A percentile compares a stretch with the other conserved stretches of the same genome.
Conservation (phyloP, 2,888 invertebrate species). For the Crioceris asparagi region DNA sequence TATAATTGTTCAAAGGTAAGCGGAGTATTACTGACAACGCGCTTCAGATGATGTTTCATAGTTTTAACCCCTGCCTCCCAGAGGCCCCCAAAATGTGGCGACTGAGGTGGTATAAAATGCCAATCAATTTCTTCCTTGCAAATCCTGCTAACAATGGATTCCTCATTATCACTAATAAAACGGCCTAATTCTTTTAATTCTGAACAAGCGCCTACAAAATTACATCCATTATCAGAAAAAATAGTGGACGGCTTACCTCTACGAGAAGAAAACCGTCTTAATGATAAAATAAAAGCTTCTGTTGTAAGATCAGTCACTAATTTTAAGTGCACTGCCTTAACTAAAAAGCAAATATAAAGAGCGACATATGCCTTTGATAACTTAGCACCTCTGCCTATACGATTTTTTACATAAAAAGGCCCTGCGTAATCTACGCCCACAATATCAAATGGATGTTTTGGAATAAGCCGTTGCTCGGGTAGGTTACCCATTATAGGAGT, state of each 20-base stretch:
- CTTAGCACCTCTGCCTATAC: slow-evolving; percentile 7
- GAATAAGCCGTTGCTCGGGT: slow-evolving; percentile 10
- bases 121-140: slow-evolving; percentile 7
- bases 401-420: slow-evolving; percentile 10
- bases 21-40: slow-evolving; percentile 15
- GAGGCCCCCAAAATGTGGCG: slow-evolving; percentile 16
- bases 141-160: slow-evolving; percentile 1
- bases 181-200: slow-evolving; percentile 5
- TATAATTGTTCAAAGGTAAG: slow-evolving; percentile 22
- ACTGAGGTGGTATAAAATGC: slow-evolving; percentile 14
- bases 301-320: slow-evolving; percentile 17
- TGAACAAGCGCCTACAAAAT: slow-evolving; percentile 14
- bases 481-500: slow-evolving; percentile 15
- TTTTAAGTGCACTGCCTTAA: slow-evolving; percentile 23
- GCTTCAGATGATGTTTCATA: slow-evolving; percentile 10
- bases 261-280: slow-evolving; percentile 20
- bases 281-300: slow-evolving; percentile 17
- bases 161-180: slow-evolving; percentile 5
- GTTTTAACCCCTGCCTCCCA: slow-evolving; percentile 13
- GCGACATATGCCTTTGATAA: slow-evolving; percentile 11
- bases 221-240: slow-evolving; percentile 21
- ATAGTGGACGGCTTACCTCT: slow-evolving; percentile 17
- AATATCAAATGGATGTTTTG: slow-evolving; percentile 14
- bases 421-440: slow-evolving; percentile 14
- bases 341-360: slow-evolving; percentile 13